Conservation (phyloP, 2,113 vertebrate species). For the Hyperopisus bebe region DNA sequence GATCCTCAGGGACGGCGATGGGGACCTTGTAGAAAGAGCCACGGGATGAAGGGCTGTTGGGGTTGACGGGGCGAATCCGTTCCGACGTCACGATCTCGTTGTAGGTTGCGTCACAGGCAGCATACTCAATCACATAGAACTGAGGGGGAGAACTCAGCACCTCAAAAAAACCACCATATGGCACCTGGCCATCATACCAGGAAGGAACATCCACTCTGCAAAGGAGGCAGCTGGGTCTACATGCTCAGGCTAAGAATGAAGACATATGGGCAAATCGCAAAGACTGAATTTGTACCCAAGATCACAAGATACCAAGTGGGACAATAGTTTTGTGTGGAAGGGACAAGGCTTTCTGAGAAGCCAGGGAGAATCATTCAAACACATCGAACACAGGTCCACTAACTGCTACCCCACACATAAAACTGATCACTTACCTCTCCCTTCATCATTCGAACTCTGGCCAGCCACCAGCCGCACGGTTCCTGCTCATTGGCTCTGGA, state of each 20-base stretch:
- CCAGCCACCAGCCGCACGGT: slow-evolving; percentile 87
- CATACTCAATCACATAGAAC: slow-evolving; percentile 91
- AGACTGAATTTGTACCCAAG: neutral
- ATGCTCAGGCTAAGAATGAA: neutral
- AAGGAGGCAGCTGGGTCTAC: neutral
- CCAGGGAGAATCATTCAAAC: neutral
- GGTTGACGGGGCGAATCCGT: slow-evolving; percentile 81
- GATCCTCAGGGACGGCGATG: slow-evolving; percentile 77
- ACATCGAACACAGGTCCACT: neutral
- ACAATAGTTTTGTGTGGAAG: neutral
- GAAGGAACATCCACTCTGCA: neutral
- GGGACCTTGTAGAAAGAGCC: slow-evolving; percentile 78
- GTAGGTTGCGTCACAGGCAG: slow-evolving; percentile 83
- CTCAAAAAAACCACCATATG: neutral
- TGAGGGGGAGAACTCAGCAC: slow-evolving; percentile 35
- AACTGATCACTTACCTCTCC: slow-evolving; percentile 69
- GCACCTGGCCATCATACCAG: neutral
- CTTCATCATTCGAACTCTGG: slow-evolving; percentile 86
- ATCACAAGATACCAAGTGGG: neutral
- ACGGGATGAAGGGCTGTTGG: slow-evolving; percentile 72
- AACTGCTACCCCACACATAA: neutral
- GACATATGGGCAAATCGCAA: neutral
- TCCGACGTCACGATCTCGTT: slow-evolving; percentile 87
- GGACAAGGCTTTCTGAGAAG: neutral
- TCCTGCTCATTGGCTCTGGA: slow-evolving; percentile 86